Percentiles rank a stretch among this genome's conserved stretches.
These are phyloP conservation scores for Phenganax marumi DNA, from an alignment of 92 coral and sea anemone genomes.

Conservation along the genomic window DNA sequence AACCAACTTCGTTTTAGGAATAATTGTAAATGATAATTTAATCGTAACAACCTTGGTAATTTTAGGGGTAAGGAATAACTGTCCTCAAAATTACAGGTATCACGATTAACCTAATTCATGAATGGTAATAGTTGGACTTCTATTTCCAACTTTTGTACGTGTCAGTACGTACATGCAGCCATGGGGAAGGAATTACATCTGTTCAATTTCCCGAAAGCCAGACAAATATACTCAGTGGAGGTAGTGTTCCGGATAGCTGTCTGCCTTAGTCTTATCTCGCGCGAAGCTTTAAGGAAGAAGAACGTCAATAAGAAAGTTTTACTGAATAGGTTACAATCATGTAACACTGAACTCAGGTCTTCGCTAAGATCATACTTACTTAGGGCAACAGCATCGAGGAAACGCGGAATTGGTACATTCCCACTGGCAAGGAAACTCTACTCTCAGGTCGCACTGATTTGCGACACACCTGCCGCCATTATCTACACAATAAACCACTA, in stretches of 20 bases:
- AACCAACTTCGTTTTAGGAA: neutral
- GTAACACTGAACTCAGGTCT: neutral
- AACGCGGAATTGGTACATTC: neutral
- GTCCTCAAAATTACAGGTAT: neutral
- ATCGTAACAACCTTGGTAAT: neutral
- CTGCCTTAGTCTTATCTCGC: neutral
- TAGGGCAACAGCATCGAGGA: slow-evolving; percentile 4
- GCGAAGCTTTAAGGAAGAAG: slow-evolving; percentile 6
- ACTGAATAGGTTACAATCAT: slow-evolving; percentile 1
- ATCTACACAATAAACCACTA: neutral
- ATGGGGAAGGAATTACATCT: neutral
- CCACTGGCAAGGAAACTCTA: neutral
- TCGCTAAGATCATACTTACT: neutral
- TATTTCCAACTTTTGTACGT: neutral
- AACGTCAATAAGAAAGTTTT: neutral
- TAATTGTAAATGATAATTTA: neutral
- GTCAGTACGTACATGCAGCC: slow-evolving; percentile 1
- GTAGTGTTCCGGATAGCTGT: neutral
- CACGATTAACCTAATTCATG: neutral
- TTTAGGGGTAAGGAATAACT: neutral
- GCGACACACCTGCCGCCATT: neutral
- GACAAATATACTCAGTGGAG: slow-evolving; percentile 1
- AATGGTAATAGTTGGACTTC: too few species aligned
- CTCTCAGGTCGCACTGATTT: neutral
- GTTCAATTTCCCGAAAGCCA: neutral